phyloP scores from a whole-genome alignment of 2,797 vertebrate species.

The Clamator glandarius region DNA sequence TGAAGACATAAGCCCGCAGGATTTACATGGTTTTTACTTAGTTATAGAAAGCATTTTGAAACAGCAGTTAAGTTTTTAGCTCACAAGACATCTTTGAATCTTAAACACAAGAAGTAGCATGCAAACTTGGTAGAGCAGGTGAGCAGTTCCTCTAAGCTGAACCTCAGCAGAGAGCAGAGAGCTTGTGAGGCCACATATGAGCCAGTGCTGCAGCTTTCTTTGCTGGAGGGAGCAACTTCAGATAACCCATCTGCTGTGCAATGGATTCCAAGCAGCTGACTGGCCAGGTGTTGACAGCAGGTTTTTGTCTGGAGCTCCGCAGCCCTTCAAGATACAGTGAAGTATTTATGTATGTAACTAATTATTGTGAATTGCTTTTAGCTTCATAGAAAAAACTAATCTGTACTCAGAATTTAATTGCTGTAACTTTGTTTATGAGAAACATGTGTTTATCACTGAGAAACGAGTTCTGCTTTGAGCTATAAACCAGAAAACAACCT shows the following conservation, averaged over 20 bases:
- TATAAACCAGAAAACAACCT: not conserved
- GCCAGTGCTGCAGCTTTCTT: not conserved
- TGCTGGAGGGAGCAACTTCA: not conserved
- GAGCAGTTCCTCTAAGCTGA: not conserved
- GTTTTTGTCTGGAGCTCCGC: not conserved
- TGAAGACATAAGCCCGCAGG: too few relatives aligned
- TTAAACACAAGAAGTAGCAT: not conserved
- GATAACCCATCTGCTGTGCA: fast-evolving
- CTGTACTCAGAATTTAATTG: conserved; percentile 1
- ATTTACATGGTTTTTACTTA: not conserved
- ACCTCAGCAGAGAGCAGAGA: not conserved
- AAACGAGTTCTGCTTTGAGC: not conserved
- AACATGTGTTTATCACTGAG: conserved; percentile 26
- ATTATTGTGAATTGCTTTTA: not conserved
- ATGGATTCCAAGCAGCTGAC: not conserved
- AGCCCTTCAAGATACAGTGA: not conserved
- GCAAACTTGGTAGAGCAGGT: not conserved
- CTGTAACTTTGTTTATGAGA: conserved; percentile 4
- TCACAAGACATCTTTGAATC: not conserved
- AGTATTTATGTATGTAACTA: not conserved
- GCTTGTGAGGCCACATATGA: fast-evolving
- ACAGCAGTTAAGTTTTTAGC: not conserved
- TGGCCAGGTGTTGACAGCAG: not conserved
- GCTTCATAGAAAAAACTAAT: not conserved
- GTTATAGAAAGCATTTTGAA: not conserved